Percentiles rank a stretch among this genome's conserved stretches.
Conservation (phyloP, 2,113 vertebrate genomes). For the Sander lucioperca region DNA sequence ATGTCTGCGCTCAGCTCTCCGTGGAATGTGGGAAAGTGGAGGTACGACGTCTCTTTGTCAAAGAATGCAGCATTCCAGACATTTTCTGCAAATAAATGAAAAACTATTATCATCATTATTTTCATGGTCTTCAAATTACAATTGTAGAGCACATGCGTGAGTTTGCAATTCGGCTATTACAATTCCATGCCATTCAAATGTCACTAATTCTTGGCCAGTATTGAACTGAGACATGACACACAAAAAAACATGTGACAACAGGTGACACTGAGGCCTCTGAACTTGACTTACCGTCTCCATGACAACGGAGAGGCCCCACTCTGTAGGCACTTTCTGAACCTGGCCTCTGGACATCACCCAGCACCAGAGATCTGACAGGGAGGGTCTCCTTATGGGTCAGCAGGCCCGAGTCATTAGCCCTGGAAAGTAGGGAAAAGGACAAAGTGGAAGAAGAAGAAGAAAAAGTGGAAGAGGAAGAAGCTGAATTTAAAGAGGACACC, state of each 20-base stretch:
- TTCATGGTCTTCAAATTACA: too few relatives aligned
- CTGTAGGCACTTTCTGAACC: conserved; percentile 91
- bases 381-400: conserved; percentile 92
- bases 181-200: background rate
- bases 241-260: background rate
- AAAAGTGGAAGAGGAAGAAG: background rate
- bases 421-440: conserved; percentile 53
- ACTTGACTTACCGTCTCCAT: conserved; percentile 92
- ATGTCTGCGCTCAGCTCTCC: conserved; percentile 94
- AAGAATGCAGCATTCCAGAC: conserved; percentile 97
- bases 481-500: background rate
- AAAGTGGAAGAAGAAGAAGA: background rate
- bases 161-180: background rate
- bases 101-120: background rate
- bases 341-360: conserved; percentile 89
- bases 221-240: background rate
- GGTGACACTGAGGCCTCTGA: background rate
- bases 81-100: conserved; percentile 79
- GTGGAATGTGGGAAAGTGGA: conserved; percentile 96
- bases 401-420: conserved; percentile 91
- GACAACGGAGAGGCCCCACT: conserved; percentile 91
- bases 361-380: conserved; percentile 89
- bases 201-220: background rate
- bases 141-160: too few relatives aligned
- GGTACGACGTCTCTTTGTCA: conserved; percentile 92